A percentile compares a stretch with the other conserved stretches of the same genome.
Evolutionary conservation across 1,140 invertebrate genomes (phyloP).

Genomic region (Drosophila busckii): DNA sequence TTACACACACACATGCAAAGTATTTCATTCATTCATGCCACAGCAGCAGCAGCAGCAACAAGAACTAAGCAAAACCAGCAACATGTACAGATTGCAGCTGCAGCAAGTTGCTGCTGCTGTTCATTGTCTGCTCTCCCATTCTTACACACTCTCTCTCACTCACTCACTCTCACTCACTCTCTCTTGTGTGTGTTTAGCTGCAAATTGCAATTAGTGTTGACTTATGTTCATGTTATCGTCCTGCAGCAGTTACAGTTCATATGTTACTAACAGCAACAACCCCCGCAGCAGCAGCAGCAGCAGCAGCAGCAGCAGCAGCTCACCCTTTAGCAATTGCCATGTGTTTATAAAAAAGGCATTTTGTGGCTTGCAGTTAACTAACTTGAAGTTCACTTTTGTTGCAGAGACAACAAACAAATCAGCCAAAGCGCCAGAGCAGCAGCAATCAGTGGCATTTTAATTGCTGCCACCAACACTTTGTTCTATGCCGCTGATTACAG

Average conservation of each 20-base stretch:
- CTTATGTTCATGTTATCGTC: slow-evolving; percentile 61
- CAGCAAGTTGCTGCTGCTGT: too few relatives aligned
- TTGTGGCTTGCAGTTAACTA: slow-evolving; percentile 25
- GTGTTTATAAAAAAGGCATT: slow-evolving; percentile 19
- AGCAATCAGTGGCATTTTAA: slow-evolving; percentile 46
- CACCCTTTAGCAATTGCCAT: too few relatives aligned
- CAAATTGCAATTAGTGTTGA: slow-evolving; percentile 76
- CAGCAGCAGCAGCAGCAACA: too few relatives aligned
- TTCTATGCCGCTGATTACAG: too few relatives aligned
- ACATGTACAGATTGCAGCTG: too few relatives aligned
- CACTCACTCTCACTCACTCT: slow-evolving; percentile 12
- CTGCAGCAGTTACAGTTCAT: slow-evolving; percentile 35
- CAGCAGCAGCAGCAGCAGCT: too few relatives aligned
- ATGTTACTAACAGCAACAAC: too few relatives aligned
- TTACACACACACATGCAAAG: slow-evolving; percentile 6
- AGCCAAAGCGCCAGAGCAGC: neutral
- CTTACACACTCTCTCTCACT: neutral
- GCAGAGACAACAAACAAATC: neutral
- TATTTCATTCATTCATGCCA: too few relatives aligned
- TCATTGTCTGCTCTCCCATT: too few relatives aligned
- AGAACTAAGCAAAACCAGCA: too few relatives aligned
- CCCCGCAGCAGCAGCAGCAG: too few relatives aligned
- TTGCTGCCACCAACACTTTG: slow-evolving; percentile 24
- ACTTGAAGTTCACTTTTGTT: neutral
- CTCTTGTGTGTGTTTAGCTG: slow-evolving; percentile 40